phyloP scores from a whole-genome alignment of 2,797 vertebrate genomes.

The Pteronotus mesoamericanus region DNA sequence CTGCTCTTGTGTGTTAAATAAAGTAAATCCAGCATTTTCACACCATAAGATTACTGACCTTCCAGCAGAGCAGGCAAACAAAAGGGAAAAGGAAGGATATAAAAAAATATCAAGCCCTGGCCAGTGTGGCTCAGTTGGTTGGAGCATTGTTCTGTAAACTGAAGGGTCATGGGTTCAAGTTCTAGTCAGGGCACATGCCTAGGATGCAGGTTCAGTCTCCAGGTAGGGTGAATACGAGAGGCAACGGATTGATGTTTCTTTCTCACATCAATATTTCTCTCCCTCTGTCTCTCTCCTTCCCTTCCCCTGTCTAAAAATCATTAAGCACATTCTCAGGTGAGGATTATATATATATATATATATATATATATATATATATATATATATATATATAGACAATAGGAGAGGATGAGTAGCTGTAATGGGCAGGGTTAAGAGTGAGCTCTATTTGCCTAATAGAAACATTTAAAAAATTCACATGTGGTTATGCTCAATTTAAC shows the following conservation, averaged over 20 bases:
- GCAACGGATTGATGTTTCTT: not conserved
- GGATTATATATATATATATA: not conserved
- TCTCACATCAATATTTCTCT: not conserved
- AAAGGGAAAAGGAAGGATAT: not conserved
- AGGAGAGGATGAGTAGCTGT: constrained; percentile 52
- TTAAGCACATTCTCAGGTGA: not conserved
- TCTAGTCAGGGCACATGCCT: not conserved
- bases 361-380: too few species aligned
- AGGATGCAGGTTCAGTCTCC: not conserved
- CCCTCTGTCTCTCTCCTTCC: too few species aligned
- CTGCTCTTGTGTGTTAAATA: not conserved
- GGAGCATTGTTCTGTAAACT: not conserved
- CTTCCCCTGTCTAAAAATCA: not conserved
- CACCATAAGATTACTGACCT: not conserved
- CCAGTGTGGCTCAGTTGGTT: not conserved
- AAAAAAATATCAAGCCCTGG: constrained; percentile 45
- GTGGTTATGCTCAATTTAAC: constrained; percentile 73
- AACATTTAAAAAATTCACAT: constrained; percentile 63
- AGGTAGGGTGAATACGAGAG: not conserved
- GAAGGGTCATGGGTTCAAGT: not conserved
- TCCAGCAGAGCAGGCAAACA: constrained; percentile 49
- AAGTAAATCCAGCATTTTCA: constrained; percentile 3
- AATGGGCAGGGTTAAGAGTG: constrained; percentile 3
- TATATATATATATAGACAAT: too few species aligned
- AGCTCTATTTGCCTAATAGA: constrained; percentile 53